These are phyloP conservation scores for Amphiprion clarkii DNA, from an alignment of 2,797 vertebrate genomes.

Conservation along the genomic window DNA sequence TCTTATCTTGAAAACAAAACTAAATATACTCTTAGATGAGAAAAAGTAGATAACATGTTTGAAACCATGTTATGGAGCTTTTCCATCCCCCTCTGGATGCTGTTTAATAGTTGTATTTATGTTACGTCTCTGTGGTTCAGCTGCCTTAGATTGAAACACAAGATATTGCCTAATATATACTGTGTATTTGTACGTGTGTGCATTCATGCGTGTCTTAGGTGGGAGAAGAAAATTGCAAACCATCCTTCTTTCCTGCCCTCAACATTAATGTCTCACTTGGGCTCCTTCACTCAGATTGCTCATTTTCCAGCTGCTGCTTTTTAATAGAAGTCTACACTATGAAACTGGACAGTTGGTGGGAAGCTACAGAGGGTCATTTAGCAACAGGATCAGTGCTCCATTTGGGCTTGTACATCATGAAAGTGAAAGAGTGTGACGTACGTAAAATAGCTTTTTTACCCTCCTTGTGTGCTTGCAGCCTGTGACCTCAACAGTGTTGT, in stretches of 20 bases:
- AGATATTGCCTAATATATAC: slow-evolving; percentile 8
- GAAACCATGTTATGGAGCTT: background rate
- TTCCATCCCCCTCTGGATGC: background rate
- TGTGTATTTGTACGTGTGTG: slow-evolving; percentile 5
- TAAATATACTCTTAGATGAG: too few relatives aligned
- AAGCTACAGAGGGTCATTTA: slow-evolving; percentile 56
- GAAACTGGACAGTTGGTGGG: slow-evolving; percentile 68
- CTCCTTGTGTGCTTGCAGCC: background rate
- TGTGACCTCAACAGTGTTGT: slow-evolving; percentile 12
- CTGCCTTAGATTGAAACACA: slow-evolving; percentile 38
- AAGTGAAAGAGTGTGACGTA: slow-evolving; percentile 36
- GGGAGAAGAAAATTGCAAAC: slow-evolving; percentile 68
- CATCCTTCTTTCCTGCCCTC: slow-evolving; percentile 63
- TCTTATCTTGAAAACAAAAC: too few relatives aligned
- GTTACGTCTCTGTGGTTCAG: slow-evolving; percentile 25
- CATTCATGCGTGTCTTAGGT: slow-evolving; percentile 22
- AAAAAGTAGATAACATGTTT: too few relatives aligned
- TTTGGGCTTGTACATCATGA: slow-evolving; percentile 42
- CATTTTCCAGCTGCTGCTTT: slow-evolving; percentile 82
- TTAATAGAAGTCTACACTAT: slow-evolving; percentile 74
- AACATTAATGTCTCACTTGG: slow-evolving; percentile 76
- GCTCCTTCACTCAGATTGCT: slow-evolving; percentile 74
- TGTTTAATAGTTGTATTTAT: slow-evolving; percentile 41
- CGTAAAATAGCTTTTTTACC: slow-evolving; percentile 11
- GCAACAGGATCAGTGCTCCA: slow-evolving; percentile 36